Evolutionary conservation across 2,888 invertebrate species (phyloP), one percentile per base, ranked within the genome.

Genomic region (Cremastinae sp.): DNA sequence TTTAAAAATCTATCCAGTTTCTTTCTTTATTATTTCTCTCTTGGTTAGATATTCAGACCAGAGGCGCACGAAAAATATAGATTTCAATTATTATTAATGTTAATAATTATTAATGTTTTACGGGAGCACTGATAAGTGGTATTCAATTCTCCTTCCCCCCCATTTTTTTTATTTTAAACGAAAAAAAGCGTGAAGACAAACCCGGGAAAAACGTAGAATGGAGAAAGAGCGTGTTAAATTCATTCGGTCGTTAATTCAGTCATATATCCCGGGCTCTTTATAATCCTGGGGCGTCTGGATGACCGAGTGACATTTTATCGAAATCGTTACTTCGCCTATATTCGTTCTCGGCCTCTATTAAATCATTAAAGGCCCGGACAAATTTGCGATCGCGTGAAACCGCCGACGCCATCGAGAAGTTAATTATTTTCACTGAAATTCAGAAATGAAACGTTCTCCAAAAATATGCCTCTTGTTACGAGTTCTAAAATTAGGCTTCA

Each of bases 231-330:
- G 28, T 61, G 70, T 61, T 45, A 61, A 70, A 70, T 70, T 45
- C 18, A 45, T 53, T 61, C 14, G 34, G 45, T 53, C 43, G 43
- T 41, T 53, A 12, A 41, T 9, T 36, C 36, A 5, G 28, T 28
- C 28, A 28, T 62, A 20, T 34, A 16, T 41, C 14, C 34, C 43
- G 28, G 16, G 14, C 43, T 28, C 53, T 34, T 16, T 22, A 12
- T 16, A 28, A 20, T 18, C 43, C 69, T 22, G 38, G 14, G 51
- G 66, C 65, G 59, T 62, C 74, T 36, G 72, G 69, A 62, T 84
- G 84, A 84, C 85, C 85, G 82, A 84, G 78, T 86, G 84, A 84
- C 84, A 84, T 85, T 86, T 85, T 51, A 51, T 68, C 75, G 51
- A 77, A 80, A 75, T 78, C 64, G 64, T 78, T 43, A 36, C 58